These are phyloP conservation scores for Epinephelus lanceolatus DNA, from an alignment of 2,113 vertebrate genomes.

Conservation along the genomic window DNA sequence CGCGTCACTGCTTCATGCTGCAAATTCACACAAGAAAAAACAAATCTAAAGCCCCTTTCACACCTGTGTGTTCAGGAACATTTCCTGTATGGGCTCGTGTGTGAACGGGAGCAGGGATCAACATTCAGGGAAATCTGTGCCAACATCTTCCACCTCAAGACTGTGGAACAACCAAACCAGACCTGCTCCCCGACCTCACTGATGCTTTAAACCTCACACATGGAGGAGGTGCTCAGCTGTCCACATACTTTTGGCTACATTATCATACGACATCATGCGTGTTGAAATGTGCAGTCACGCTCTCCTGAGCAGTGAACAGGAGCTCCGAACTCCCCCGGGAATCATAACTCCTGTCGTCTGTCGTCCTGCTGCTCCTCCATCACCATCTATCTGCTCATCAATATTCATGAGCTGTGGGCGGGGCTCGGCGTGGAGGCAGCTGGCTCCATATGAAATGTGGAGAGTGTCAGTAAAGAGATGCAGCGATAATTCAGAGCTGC, in stretches of 20 bases:
- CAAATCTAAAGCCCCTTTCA: no score
- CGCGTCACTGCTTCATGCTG: no score
- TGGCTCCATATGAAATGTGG: slow-evolving; percentile 29
- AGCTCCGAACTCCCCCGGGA: background rate
- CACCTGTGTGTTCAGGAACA: no score
- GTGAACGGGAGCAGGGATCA: no score
- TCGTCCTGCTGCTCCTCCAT: slow-evolving; percentile 28
- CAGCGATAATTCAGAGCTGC: slow-evolving; percentile 5
- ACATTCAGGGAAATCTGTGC: no score
- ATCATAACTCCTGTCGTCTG: slow-evolving; percentile 42
- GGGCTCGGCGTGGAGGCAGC: slow-evolving; percentile 18
- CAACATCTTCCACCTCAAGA: no score
- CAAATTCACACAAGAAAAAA: no score
- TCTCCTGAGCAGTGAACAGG: slow-evolving; percentile 46
- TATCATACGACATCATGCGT: background rate
- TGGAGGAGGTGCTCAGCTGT: background rate
- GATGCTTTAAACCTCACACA: no score
- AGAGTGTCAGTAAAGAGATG: slow-evolving; percentile 51
- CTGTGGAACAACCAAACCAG: no score
- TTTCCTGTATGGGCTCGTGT: no score
- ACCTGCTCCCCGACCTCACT: no score
- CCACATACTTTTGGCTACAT: slow-evolving; percentile 3
- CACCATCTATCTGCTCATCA: slow-evolving; percentile 49
- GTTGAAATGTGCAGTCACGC: slow-evolving; percentile 38
- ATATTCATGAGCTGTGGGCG: slow-evolving; percentile 70